These are phyloP conservation scores for Sebastes steindachneri DNA, from an alignment of 2,797 vertebrate genomes.

Conservation along the genomic window DNA sequence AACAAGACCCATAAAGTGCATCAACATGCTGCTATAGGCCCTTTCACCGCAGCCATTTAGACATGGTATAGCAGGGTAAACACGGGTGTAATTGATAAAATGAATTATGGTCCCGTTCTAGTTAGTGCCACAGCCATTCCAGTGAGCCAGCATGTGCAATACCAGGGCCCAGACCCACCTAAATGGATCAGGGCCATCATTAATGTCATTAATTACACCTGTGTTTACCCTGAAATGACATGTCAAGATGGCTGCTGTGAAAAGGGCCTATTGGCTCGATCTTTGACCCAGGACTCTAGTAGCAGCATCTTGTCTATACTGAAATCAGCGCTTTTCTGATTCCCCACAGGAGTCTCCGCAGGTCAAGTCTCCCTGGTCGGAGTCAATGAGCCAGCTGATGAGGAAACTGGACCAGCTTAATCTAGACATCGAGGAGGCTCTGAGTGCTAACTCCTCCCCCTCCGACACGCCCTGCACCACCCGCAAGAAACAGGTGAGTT, in stretches of 20 bases:
- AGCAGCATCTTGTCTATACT: not conserved
- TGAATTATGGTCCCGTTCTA: no score
- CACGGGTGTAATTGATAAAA: no score
- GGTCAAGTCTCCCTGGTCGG: conserved; percentile 83
- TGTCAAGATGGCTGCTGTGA: no score
- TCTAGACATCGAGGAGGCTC: conserved; percentile 90
- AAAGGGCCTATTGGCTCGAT: not conserved
- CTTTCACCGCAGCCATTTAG: no score
- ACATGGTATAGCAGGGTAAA: no score
- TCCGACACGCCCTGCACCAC: conserved; percentile 79
- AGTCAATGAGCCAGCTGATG: conserved; percentile 89
- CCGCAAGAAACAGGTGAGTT: conserved; percentile 81
- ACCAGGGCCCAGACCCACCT: no score
- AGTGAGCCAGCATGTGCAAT: no score
- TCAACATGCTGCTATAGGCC: not conserved
- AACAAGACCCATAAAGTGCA: not conserved
- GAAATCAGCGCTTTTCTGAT: conserved; percentile 23
- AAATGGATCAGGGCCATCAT: no score
- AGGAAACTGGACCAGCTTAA: conserved; percentile 89
- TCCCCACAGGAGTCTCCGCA: conserved; percentile 72
- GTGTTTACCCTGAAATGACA: no score
- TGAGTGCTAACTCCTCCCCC: conserved; percentile 86
- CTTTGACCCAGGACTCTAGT: not conserved
- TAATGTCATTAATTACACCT: no score
- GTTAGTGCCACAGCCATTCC: no score